phyloP scores from a whole-genome alignment of 2,888 invertebrate genomes.

The Argyra leucocephala region DNA sequence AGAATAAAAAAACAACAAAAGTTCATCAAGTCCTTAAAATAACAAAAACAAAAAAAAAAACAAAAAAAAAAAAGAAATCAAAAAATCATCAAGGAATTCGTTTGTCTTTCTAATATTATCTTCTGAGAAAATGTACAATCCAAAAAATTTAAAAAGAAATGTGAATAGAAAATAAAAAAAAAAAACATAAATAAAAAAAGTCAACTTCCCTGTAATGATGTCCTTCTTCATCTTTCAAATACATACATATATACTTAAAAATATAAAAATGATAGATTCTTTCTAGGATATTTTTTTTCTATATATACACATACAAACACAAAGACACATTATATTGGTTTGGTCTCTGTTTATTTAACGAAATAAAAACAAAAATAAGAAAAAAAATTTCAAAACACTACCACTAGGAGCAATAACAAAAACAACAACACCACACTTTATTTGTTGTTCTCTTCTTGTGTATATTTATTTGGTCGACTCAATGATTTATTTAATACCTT shows the following conservation, averaged over 20 bases:
- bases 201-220: not conserved
- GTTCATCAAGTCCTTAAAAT: no score
- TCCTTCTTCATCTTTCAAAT: not conserved
- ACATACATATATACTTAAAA: not conserved
- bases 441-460: not conserved
- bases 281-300: not conserved
- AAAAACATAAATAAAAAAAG: no score
- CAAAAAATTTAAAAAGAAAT: not conserved
- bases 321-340: not conserved
- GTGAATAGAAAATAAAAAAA: no score
- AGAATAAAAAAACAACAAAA: no score
- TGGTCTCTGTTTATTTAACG: not conserved
- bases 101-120: not conserved
- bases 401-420: not conserved
- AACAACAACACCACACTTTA: not conserved
- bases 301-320: not conserved
- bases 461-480: not conserved
- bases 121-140: no score
- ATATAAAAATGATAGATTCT: not conserved
- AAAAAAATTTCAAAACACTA: not conserved
- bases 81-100: constrained; percentile 1
- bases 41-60: not conserved
- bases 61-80: not conserved
- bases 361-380: not conserved
- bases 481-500: constrained; percentile 6